These are phyloP conservation scores for Dromiciops gliroides DNA, from an alignment of 2,113 vertebrate genomes.

Conservation along the genomic window DNA sequence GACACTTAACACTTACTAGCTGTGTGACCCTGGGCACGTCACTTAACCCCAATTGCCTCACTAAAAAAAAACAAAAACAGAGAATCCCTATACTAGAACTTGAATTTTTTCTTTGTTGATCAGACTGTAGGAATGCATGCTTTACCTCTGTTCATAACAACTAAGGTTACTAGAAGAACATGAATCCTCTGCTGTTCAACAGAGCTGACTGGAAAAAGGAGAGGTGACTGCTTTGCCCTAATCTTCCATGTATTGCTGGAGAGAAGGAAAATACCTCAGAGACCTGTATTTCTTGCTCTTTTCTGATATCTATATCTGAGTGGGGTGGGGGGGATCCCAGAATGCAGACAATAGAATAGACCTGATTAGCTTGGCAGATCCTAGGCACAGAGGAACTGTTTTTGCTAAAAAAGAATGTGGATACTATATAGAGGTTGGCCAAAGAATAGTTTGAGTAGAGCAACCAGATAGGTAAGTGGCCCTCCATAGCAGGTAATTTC, in stretches of 20 bases:
- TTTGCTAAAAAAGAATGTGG: not conserved
- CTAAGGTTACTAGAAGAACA: not conserved
- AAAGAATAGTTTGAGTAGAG: not conserved
- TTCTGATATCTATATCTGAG: not conserved
- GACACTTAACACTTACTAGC: no score
- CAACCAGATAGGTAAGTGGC: not conserved
- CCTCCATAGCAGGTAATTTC: not conserved
- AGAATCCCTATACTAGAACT: not conserved
- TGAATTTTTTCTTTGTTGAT: not conserved
- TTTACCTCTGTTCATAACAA: not conserved
- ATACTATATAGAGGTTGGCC: not conserved
- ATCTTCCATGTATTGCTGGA: not conserved
- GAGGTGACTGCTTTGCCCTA: not conserved
- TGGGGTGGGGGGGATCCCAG: no score
- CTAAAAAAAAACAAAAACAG: no score
- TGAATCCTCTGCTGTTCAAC: not conserved
- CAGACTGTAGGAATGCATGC: not conserved
- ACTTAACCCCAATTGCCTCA: no score
- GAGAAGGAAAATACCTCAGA: not conserved
- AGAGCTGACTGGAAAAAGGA: not conserved
- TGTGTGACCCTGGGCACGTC: no score
- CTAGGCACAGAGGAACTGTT: not conserved
- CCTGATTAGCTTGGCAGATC: not conserved
- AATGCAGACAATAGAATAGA: not conserved
- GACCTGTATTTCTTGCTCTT: not conserved